phyloP scores from a whole-genome alignment of 2,888 invertebrate genomes.

The Cephus spinipes region DNA sequence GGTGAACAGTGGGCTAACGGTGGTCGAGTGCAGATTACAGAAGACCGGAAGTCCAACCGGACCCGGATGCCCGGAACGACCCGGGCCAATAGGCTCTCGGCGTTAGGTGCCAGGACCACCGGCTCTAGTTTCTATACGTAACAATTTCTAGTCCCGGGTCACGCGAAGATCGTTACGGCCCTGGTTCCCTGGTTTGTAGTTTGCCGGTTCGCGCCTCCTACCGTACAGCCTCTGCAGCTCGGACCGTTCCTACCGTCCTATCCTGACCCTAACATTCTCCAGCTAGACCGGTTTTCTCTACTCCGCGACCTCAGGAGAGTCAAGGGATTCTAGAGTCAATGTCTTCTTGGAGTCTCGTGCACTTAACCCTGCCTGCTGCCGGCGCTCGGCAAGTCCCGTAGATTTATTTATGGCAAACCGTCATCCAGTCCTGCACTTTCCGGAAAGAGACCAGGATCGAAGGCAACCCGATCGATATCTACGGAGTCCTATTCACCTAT shows the following conservation, averaged over 20 bases:
- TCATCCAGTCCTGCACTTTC: background rate
- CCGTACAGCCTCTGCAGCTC: background rate
- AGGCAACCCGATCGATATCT: background rate
- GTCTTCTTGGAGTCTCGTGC: conserved; percentile 14
- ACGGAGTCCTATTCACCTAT: background rate
- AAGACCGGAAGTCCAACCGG: background rate
- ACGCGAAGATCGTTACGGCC: background rate
- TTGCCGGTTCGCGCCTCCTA: background rate
- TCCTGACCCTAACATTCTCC: background rate
- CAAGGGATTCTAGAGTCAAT: conserved; percentile 18
- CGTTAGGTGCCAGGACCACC: background rate
- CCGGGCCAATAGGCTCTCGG: background rate
- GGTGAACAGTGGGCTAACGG: no score
- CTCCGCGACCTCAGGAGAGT: conserved; percentile 14
- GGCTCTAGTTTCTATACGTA: background rate
- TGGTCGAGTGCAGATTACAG: background rate
- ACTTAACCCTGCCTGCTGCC: conserved; percentile 9
- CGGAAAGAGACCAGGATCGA: background rate
- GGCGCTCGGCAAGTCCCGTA: background rate
- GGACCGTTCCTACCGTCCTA: background rate
- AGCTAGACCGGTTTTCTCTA: conserved; percentile 7
- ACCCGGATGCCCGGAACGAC: background rate
- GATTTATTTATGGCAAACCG: background rate
- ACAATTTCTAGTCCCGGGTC: background rate
- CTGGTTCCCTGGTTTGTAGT: background rate